Evolutionary conservation across 2,113 vertebrate species (phyloP), one percentile per base, ranked within the genome.

Genomic region (Sterna hirundo): DNA sequence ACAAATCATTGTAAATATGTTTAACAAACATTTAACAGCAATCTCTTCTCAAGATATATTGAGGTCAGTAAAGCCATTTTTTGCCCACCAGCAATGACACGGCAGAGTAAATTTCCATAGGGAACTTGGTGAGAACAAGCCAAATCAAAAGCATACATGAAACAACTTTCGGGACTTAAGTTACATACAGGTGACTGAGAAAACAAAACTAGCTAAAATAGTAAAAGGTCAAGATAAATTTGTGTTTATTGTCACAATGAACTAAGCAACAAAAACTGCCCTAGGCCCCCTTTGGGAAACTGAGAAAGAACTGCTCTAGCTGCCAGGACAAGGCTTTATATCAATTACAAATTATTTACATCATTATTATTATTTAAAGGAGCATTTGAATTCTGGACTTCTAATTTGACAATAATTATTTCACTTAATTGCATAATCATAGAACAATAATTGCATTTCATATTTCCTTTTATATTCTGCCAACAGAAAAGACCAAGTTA

Each of bases 361-460:
- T 49, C 21, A 12, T 23, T 69, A 60, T 52, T 85, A 51, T 74
- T 78, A 51, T 64, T 88, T 85, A 77, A 88, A 76, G 30, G n/a
- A 32, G 26, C 27, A 69, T 90, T 87, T 92, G 62, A 52, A 80
- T 94, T 76, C 44, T 79, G 22, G 54, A 74, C 26, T 76, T 93
- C 42, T 75, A 40, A 81, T 93, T 92, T 90, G 20, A 57, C 60
- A 90, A 49, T 86, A 88, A 86, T 80, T 72, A 64, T 80, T 96
- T 95, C 71, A 47, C 32, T 95, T 95, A 94, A 76, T 86, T 90
- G 51, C 58, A 68, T 88, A 77, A 83, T 90, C 71, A 86, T 47
- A 44, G 71, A 80, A 68, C 66, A 36, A 44, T 80, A 88, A 95
- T 90, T 90, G 58, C 44, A 60, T 86, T 76, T 86, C 49, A 54